Conservation (phyloP, 2,113 vertebrate species). For the Hydropotes inermis region DNA sequence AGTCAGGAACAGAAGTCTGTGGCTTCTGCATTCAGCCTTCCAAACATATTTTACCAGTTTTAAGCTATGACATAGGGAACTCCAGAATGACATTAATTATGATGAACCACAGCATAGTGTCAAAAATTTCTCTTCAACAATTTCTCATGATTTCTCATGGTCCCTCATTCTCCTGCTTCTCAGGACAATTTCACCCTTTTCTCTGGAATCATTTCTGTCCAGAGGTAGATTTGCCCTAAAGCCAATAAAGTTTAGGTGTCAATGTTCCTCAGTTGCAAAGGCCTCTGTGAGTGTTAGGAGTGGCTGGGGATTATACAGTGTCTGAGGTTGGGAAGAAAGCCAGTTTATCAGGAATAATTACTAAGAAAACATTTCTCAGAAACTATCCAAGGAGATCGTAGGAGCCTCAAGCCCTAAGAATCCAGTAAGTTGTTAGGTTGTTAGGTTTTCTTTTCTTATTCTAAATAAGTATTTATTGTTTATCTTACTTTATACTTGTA, state of each 20-base stretch:
- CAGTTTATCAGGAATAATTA: background rate
- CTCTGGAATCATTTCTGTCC: background rate
- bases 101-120: background rate
- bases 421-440: background rate
- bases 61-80: background rate
- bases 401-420: background rate
- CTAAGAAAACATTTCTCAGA: constrained; percentile 1
- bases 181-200: background rate
- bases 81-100: background rate
- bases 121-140: background rate
- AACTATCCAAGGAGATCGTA: background rate
- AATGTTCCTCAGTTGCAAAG: background rate
- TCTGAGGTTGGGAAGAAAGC: background rate
- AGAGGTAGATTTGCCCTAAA: background rate
- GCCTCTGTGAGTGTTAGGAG: background rate
- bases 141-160: background rate
- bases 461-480: background rate
- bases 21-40: constrained; percentile 52
- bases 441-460: background rate
- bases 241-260: background rate
- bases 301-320: background rate
- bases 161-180: background rate
- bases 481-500: background rate
- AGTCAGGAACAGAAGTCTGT: constrained; percentile 37
- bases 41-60: background rate